Evolutionary conservation across 2,888 invertebrate species (phyloP).

Genomic region (Belgica antarctica): DNA sequence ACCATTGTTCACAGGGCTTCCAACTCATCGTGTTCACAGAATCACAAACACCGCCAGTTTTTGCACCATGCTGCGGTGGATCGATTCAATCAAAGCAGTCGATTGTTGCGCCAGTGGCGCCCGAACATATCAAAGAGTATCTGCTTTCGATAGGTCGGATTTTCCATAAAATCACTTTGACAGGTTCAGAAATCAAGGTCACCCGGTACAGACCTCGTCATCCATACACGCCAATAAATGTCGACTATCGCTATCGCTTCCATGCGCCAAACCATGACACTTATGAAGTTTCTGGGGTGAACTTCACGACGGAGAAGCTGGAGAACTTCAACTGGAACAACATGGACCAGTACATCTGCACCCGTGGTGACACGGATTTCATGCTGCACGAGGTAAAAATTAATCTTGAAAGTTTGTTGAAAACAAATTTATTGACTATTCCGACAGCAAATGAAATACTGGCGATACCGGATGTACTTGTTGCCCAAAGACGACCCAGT

Average conservation of each 20-base stretch:
- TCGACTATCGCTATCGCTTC: slow-evolving; percentile 87
- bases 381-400: slow-evolving; percentile 72
- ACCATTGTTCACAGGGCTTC: slow-evolving; percentile 77
- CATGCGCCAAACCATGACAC: slow-evolving; percentile 89
- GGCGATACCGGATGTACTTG: slow-evolving; percentile 87
- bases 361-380: slow-evolving; percentile 89
- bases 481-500: slow-evolving; percentile 78
- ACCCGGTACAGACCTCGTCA: slow-evolving; percentile 93
- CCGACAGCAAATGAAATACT: slow-evolving; percentile 74
- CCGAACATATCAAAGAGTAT: slow-evolving; percentile 68
- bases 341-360: slow-evolving; percentile 94
- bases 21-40: slow-evolving; percentile 70
- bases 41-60: slow-evolving; percentile 46
- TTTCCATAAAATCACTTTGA: slow-evolving; percentile 86
- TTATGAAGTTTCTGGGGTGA: slow-evolving; percentile 92
- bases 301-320: slow-evolving; percentile 89
- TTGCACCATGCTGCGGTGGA: slow-evolving; percentile 50
- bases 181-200: slow-evolving; percentile 87
- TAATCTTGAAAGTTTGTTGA: slow-evolving; percentile 2
- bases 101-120: slow-evolving; percentile 50
- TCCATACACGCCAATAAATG: slow-evolving; percentile 89
- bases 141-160: slow-evolving; percentile 90
- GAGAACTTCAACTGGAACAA: slow-evolving; percentile 98
- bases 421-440: slow-evolving; percentile 16
- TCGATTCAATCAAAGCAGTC: slow-evolving; percentile 51